Conservation (phyloP, 1,140 invertebrate species). For the Heliconius eleuchia region DNA sequence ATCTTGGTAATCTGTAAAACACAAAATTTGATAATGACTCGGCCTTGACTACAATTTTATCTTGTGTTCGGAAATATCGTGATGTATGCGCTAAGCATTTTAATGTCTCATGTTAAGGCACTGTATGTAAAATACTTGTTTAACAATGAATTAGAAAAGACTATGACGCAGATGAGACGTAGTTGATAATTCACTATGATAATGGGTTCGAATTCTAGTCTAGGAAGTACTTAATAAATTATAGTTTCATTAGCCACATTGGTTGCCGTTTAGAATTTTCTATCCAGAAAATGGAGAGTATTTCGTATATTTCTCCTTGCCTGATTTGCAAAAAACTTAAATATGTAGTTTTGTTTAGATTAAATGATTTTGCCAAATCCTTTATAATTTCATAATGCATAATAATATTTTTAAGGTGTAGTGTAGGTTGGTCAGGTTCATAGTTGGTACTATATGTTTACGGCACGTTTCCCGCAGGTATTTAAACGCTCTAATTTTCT, state of each 20-base stretch:
- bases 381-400: background rate
- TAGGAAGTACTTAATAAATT: background rate
- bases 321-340: no score
- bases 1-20: constrained; percentile 54
- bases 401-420: background rate
- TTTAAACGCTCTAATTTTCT: constrained; percentile 20
- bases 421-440: background rate
- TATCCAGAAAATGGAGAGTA: no score
- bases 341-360: no score
- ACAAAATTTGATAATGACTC: constrained; percentile 46
- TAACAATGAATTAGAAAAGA: background rate
- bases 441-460: background rate
- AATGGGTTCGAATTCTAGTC: background rate
- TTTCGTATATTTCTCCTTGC: no score
- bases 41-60: constrained; percentile 58
- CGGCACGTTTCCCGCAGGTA: background rate
- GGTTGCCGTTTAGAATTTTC: background rate
- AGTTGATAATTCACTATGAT: background rate
- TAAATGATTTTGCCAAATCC: no score
- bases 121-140: background rate
- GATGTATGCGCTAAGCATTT: background rate
- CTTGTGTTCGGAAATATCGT: constrained; percentile 23
- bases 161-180: background rate
- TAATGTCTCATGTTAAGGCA: background rate
- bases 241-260: background rate